phyloP scores from a whole-genome alignment of 2,113 vertebrate genomes.

The Microcebus jonahi region DNA sequence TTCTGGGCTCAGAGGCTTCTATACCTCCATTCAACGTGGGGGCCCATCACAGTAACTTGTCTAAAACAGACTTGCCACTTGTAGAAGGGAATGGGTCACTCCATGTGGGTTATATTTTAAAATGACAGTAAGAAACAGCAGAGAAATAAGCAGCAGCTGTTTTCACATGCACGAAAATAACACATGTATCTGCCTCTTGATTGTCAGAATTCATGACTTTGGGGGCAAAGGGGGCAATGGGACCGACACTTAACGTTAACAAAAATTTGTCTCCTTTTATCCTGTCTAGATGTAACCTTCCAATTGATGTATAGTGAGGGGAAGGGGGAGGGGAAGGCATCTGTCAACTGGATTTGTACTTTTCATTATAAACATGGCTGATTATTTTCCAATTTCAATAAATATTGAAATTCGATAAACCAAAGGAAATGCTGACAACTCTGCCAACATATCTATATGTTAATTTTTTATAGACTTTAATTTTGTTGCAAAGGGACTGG shows the following conservation, averaged over 20 bases:
- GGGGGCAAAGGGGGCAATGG: neutral
- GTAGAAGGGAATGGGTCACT: conserved; percentile 73
- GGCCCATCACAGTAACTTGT: conserved; percentile 71
- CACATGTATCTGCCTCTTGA: conserved; percentile 56
- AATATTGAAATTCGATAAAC: neutral
- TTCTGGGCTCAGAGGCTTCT: conserved; percentile 72
- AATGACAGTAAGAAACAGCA: conserved; percentile 68
- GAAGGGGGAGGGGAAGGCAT: neutral
- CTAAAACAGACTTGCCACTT: conserved; percentile 72
- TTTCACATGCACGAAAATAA: neutral
- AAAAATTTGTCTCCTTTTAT: neutral
- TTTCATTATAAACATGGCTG: neutral
- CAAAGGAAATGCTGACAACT: neutral
- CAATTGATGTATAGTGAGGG: neutral
- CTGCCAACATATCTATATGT: neutral
- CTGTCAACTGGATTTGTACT: neutral
- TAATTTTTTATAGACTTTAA: neutral
- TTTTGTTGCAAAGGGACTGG: neutral
- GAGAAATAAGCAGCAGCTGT: conserved; percentile 65
- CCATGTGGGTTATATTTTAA: conserved; percentile 66
- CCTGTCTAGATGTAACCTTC: neutral
- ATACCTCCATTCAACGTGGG: conserved; percentile 68
- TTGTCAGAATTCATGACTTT: neutral
- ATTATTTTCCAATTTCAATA: neutral
- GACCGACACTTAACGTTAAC: neutral